phyloP scores from a whole-genome alignment of 2,888 invertebrate genomes.

The Athrips mouffetella region DNA sequence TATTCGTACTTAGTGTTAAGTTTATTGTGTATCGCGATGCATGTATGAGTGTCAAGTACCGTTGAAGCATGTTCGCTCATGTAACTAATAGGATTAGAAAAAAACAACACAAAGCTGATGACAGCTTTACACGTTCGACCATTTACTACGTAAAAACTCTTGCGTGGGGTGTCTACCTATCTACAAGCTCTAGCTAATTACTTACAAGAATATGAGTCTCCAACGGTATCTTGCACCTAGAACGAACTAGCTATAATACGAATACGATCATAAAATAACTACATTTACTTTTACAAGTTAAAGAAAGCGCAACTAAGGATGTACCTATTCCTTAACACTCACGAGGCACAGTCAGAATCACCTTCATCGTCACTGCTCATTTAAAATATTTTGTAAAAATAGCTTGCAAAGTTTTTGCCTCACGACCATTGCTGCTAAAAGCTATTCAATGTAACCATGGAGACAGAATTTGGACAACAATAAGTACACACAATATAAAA shows the following conservation, averaged over 20 bases:
- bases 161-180: not conserved
- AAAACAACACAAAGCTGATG: not conserved
- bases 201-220: slow-evolving; percentile 17
- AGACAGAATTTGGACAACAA: slow-evolving; percentile 33
- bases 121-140: not conserved
- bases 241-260: slow-evolving; percentile 21
- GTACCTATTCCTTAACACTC: slow-evolving; percentile 18
- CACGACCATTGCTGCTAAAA: slow-evolving; percentile 30
- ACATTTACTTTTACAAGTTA: slow-evolving; percentile 15
- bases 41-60: too few relatives aligned
- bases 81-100: not conserved
- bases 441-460: slow-evolving; percentile 72
- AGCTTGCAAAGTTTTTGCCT: not conserved
- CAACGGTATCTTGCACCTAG: slow-evolving; percentile 22
- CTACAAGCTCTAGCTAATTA: slow-evolving; percentile 22
- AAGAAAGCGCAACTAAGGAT: slow-evolving; percentile 26
- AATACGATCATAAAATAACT: slow-evolving; percentile 13
- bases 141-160: not conserved
- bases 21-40: too few relatives aligned
- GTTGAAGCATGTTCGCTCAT: too few relatives aligned
- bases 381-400: not conserved
- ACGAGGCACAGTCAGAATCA: slow-evolving; percentile 29
- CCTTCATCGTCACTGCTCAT: slow-evolving; percentile 27
- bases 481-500: not conserved
- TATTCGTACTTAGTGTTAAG: too few relatives aligned